Evolutionary conservation across 2,113 vertebrate genomes (phyloP).

Genomic region (Formicarius rufipectus): DNA sequence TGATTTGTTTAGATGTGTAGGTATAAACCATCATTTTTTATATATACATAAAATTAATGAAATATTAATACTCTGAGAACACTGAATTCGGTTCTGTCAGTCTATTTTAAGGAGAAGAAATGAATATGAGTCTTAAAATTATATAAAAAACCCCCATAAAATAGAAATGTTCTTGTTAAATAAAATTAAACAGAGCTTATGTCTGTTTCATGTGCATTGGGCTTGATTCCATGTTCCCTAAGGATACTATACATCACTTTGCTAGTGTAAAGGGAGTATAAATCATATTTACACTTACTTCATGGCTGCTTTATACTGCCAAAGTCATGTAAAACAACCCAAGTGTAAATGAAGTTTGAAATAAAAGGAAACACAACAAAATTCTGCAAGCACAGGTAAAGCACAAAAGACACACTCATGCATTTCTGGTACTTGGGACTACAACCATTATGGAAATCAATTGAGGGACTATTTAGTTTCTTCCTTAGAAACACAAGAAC

Average conservation of each 20-base stretch:
- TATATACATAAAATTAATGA: not conserved
- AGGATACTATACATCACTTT: constrained; percentile 44
- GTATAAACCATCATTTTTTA: not conserved
- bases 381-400: constrained; percentile 42
- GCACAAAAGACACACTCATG: constrained; percentile 66
- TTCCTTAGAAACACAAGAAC: constrained; percentile 48
- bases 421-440: constrained; percentile 38
- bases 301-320: constrained; percentile 30
- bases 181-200: constrained; percentile 63
- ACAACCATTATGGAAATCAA: constrained; percentile 68
- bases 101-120: constrained; percentile 61
- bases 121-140: constrained; percentile 66
- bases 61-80: constrained; percentile 40
- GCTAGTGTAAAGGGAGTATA: constrained; percentile 55
- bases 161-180: constrained; percentile 57
- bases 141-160: constrained; percentile 40
- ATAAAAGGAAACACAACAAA: constrained; percentile 32
- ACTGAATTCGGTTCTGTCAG: constrained; percentile 49
- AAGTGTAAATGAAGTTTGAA: constrained; percentile 47
- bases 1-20: not conserved
- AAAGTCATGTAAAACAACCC: constrained; percentile 8
- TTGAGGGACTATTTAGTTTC: constrained; percentile 58
- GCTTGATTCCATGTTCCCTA: constrained; percentile 39
- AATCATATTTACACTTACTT: constrained; percentile 65
- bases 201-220: constrained; percentile 5